Base-by-base conservation (phyloP, 2,113 vertebrate species). In the Notothenia rossii region DNA sequence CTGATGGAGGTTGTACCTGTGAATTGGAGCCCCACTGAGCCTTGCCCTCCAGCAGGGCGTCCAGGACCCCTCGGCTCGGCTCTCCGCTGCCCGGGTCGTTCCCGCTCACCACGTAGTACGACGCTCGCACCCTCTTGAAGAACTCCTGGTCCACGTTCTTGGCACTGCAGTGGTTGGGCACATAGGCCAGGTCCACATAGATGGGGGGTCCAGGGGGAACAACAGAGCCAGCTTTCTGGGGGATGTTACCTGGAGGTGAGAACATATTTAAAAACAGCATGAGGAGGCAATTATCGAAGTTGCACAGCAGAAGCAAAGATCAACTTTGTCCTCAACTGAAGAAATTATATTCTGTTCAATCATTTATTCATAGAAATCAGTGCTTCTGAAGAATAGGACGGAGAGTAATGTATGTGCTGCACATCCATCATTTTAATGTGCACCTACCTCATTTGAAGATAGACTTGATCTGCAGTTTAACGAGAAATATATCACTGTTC, bases 61-160 rank as follows among this genome's bases (percentile, higher is more conserved):
- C 97, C 87, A 99, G 81, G 85, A 99, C 97, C 0, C 96, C 94
- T 4, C 98, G 96, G 86, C 97, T 98, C 0, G 98, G 98, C 73
- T 99, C 98, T 7, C 97, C 98, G 0, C 97, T 97, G 80, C 94
- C 91, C 0, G 97, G 95, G 50, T 99, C 98, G 2, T 99, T 99
- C 49, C 98, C 98, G 73, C 97, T 99, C 84, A 98, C 96, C 36
- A 99, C 98, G 0, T 99, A 99, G 36, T 99, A 99, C 0, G 97
- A 90, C 0, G 98, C 97, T 49, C 98, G 96, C 50, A 99, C 95
- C 18, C 97, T 92, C 87, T 95, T 98, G 91, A 99, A 99, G 94
- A 99, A 99, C 79, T 99, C 98, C 9, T 96, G 96, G 76, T 99
- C 98, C 2, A 97, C 96, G 53, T 98, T 99, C 95, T 99, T 99